Percentiles rank a stretch among this genome's conserved stretches.
phyloP scores from a whole-genome alignment of 1,140 invertebrate genomes.

The Drosophila varians region DNA sequence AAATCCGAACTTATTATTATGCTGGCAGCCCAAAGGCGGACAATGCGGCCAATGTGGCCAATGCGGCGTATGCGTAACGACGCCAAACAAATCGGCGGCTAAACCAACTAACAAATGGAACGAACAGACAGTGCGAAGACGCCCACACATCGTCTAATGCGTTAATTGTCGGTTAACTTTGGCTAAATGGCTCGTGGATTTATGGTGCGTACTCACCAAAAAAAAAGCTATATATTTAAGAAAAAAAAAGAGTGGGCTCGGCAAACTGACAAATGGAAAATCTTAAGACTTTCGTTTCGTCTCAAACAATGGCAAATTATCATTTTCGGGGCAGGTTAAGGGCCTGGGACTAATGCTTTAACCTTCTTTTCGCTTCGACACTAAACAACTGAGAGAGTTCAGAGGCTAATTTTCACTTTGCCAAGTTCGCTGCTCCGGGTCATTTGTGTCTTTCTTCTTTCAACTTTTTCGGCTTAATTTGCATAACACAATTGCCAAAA shows the following conservation, averaged over 20 bases:
- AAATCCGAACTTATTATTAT: slow-evolving; percentile 58
- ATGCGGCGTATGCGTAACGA: slow-evolving; percentile 72
- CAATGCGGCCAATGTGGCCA: slow-evolving; percentile 50
- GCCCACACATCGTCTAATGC: slow-evolving; percentile 64
- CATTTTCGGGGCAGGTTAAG: slow-evolving; percentile 40
- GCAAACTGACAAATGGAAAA: neutral
- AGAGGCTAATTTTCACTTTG: slow-evolving; percentile 72
- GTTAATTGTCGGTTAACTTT: slow-evolving; percentile 74
- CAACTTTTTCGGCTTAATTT: slow-evolving; percentile 57
- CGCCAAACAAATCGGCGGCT: slow-evolving; percentile 42
- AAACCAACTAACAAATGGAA: slow-evolving; percentile 48
- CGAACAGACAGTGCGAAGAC: slow-evolving; percentile 27
- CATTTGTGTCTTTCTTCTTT: slow-evolving; percentile 60
- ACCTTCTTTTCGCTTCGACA: slow-evolving; percentile 24
- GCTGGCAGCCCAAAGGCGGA: slow-evolving; percentile 25
- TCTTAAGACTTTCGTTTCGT: slow-evolving; percentile 35
- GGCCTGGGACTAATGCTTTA: slow-evolving; percentile 42
- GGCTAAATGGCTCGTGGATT: slow-evolving; percentile 70
- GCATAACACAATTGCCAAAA: slow-evolving; percentile 60
- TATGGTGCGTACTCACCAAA: slow-evolving; percentile 35
- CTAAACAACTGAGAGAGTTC: slow-evolving; percentile 36
- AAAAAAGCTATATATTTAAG: neutral
- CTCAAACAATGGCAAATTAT: slow-evolving; percentile 58
- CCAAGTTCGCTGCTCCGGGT: slow-evolving; percentile 61
- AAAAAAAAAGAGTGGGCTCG: neutral